phyloP scores from a whole-genome alignment of 2,797 vertebrate genomes.

The Rhabdophis nuchalis region DNA sequence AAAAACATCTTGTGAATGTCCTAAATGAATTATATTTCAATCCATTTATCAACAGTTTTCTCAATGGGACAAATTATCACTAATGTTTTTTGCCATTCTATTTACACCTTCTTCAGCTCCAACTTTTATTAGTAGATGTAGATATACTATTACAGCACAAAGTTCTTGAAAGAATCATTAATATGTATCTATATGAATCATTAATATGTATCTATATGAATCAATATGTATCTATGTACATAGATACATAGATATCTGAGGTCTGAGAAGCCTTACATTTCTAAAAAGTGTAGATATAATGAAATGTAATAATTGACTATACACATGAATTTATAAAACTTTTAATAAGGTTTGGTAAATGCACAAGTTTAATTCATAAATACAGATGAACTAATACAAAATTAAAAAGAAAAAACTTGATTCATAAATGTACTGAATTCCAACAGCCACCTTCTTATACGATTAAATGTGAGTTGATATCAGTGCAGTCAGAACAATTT shows the following conservation, averaged over 20 bases:
- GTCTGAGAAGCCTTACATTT: constrained; percentile 34
- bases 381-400: constrained; percentile 48
- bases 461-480: constrained; percentile 27
- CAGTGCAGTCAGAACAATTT: constrained; percentile 26
- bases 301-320: constrained; percentile 41
- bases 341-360: constrained; percentile 56
- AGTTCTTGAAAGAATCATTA: not conserved
- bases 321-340: constrained; percentile 49
- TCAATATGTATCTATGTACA: not conserved
- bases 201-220: too few relatives aligned
- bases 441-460: constrained; percentile 38
- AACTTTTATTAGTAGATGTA: not conserved
- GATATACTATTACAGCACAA: not conserved
- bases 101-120: not conserved
- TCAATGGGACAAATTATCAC: not conserved
- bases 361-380: constrained; percentile 59
- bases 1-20: not conserved
- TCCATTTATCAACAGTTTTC: not conserved
- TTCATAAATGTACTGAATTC: constrained; percentile 45
- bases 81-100: not conserved
- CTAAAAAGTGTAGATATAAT: constrained; percentile 23
- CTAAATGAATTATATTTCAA: not conserved
- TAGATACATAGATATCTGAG: too few relatives aligned
- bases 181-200: not conserved
- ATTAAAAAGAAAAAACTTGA: constrained; percentile 21